Percentiles rank a stretch among this genome's conserved stretches.
phyloP scores from a whole-genome alignment of 2,888 invertebrate species.

The Lepidonotus clava region DNA sequence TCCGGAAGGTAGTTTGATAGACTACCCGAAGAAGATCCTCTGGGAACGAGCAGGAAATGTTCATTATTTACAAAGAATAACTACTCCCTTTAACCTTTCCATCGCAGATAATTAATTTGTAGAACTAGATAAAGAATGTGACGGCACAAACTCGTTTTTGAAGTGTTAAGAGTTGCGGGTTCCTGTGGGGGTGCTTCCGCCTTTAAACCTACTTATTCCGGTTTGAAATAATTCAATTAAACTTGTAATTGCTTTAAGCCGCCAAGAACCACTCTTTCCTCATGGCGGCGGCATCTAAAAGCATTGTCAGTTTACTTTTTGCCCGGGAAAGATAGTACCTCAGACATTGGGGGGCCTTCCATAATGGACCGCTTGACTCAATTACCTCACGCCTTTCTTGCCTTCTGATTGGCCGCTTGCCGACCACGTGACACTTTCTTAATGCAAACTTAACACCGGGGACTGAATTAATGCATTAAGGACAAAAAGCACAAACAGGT shows the following conservation, averaged over 20 bases:
- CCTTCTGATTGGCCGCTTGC: slow-evolving; percentile 7
- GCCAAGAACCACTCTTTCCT: slow-evolving; percentile 29
- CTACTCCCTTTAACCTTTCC: too few species aligned
- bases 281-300: slow-evolving; percentile 32
- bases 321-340: neutral
- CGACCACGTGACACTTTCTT: slow-evolving; percentile 37
- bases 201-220: neutral
- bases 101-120: too few species aligned
- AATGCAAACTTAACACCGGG: slow-evolving; percentile 40
- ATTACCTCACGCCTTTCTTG: slow-evolving; percentile 43
- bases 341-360: slow-evolving; percentile 18
- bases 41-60: too few species aligned
- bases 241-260: slow-evolving; percentile 52
- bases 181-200: slow-evolving; percentile 29
- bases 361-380: slow-evolving; percentile 39
- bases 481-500: slow-evolving; percentile 45
- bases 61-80: too few species aligned
- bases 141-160: too few species aligned
- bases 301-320: slow-evolving; percentile 26
- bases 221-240: slow-evolving; percentile 41
- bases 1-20: too few species aligned
- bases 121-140: too few species aligned
- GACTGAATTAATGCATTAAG: slow-evolving; percentile 51
- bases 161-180: neutral
- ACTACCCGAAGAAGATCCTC: too few species aligned